Evolutionary conservation across 2,888 invertebrate species (phyloP), one percentile per base, ranked within the genome.

Genomic region (Rhagonycha lutea): DNA sequence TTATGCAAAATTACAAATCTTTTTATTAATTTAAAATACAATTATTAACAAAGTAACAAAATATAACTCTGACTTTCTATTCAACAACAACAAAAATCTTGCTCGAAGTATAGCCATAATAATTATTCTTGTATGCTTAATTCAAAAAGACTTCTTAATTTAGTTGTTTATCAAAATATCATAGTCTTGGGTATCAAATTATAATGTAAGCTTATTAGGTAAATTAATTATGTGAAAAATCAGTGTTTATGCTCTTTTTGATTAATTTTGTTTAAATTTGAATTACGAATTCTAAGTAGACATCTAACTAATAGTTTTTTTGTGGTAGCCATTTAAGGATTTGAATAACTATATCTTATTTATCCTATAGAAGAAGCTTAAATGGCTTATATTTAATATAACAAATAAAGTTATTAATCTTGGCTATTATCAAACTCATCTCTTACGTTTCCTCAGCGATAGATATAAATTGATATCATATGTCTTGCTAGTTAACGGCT

Each of bases 401-500:
- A 83, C 80, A 84, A 83, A 84, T 84, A 82, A 82, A 83, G 83
- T 82, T 83, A 83, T 84, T 83, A 83, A 82, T 82, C 79, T 79
- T 69, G 76, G 75, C 83, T 82, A 84, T 84, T 85, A 85, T 85
- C 84, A 83, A 83, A 81, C 83, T 82, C 83, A 82, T 85, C 84
- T 84, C 24, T 62, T 78, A 81, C 75, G 81, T 84, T 83, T 84
- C 83, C 80, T 81, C 76, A 80, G 78, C 83, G 84, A 85, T 84
- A 82, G 84, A 82, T 83, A 85, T 79, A 85, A 84, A 85, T 85
- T 78, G 83, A 82, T 82, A 73, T 81, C 80, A 84, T 85, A 83
- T 79, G 83, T 85, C 84, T 83, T 81, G 79, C 74, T 73, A 68
- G 73, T 72, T 76, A 74, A 72, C 73, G 72, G 70, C 73, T 32